Conservation (phyloP, 2,888 invertebrate species). For the Sabatieria punctata region DNA sequence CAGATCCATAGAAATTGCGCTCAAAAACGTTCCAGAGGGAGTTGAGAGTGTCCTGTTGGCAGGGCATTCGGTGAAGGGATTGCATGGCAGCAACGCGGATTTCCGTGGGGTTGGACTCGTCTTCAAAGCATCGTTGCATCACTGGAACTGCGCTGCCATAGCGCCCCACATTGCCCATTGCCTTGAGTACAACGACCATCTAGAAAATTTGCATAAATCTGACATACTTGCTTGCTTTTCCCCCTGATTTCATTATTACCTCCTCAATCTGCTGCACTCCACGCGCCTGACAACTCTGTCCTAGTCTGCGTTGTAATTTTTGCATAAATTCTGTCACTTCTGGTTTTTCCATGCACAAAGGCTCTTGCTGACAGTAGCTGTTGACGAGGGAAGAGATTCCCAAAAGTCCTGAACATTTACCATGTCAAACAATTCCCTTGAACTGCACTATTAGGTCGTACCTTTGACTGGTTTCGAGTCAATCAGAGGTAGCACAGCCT, state of each 20-base stretch:
- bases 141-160: conserved; percentile 32
- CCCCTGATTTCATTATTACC: too few relatives aligned
- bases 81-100: conserved; percentile 62
- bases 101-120: conserved; percentile 48
- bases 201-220: not conserved
- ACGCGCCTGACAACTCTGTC: conserved; percentile 19
- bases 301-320: conserved; percentile 24
- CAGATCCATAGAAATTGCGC: conserved; percentile 31
- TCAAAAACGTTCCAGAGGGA: too few relatives aligned
- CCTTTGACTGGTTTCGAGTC: conserved; percentile 20
- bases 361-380: conserved; percentile 46
- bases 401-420: conserved; percentile 42
- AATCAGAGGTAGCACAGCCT: conserved; percentile 22
- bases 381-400: conserved; percentile 53
- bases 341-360: conserved; percentile 29
- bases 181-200: conserved; percentile 57
- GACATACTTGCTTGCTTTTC: too few relatives aligned
- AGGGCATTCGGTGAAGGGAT: conserved; percentile 53
- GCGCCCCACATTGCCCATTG: conserved; percentile 69
- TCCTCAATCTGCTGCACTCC: conserved; percentile 21
- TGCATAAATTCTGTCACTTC: conserved; percentile 30
- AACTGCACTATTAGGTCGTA: conserved; percentile 38
- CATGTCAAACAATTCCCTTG: too few relatives aligned
- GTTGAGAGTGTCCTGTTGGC: conserved; percentile 30
- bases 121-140: conserved; percentile 23